A percentile compares a stretch with the other conserved stretches of the same genome.
Evolutionary conservation across 2,888 invertebrate species (phyloP).

Genomic region (Ryuthela nishihirai): DNA sequence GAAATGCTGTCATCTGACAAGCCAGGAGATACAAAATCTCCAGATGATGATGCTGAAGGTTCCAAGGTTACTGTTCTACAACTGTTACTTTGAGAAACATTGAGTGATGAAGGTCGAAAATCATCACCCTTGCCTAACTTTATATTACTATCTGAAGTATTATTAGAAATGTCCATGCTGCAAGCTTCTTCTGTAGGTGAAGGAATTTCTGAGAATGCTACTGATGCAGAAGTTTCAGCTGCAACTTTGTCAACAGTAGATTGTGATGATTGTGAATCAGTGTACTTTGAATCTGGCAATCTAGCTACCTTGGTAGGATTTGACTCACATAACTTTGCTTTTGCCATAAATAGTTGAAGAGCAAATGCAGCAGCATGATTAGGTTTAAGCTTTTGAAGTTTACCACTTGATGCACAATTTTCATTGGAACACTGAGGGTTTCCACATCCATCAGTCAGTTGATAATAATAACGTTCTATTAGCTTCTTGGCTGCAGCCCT

Average conservation of each 20-base stretch:
- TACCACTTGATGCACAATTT: slow-evolving; percentile 84
- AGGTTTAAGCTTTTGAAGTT: slow-evolving; percentile 72
- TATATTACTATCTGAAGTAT: slow-evolving; percentile 5
- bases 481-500: slow-evolving; percentile 67
- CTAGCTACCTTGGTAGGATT: slow-evolving; percentile 45
- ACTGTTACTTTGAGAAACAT: too few relatives aligned
- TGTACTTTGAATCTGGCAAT: slow-evolving; percentile 11
- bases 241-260: neutral
- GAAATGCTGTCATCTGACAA: too few relatives aligned
- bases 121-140: too few relatives aligned
- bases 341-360: slow-evolving; percentile 76
- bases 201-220: neutral
- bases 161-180: neutral
- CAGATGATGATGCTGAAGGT: too few relatives aligned
- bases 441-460: slow-evolving; percentile 87
- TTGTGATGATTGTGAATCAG: neutral
- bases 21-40: too few relatives aligned
- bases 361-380: slow-evolving; percentile 90
- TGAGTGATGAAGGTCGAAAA: too few relatives aligned
- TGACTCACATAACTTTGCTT: slow-evolving; percentile 70
- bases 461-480: slow-evolving; percentile 89
- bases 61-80: too few relatives aligned
- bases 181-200: neutral
- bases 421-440: slow-evolving; percentile 79
- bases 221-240: neutral